A percentile compares a stretch with the other conserved stretches of the same genome.
Conservation (phyloP, 2,888 invertebrate species). For the Romanomermis culicivorax region DNA sequence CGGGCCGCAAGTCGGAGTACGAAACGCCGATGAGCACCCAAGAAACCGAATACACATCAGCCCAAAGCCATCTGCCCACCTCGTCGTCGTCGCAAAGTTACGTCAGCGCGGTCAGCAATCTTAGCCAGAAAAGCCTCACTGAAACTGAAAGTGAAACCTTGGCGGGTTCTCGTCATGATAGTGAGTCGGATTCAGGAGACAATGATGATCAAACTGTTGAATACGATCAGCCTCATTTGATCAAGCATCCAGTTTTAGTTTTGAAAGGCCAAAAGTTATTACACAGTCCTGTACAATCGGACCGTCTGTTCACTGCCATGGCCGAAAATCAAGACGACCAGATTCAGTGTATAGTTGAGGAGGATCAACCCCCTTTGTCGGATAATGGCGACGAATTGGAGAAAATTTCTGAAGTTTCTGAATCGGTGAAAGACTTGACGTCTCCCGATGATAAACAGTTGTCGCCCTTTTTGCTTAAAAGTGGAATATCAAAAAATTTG, state of each 20-base stretch:
- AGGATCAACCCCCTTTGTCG: conserved; percentile 10
- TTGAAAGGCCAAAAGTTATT: background rate
- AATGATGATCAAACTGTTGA: background rate
- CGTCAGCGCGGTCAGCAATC: background rate
- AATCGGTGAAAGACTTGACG: conserved; percentile 13
- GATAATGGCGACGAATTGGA: conserved; percentile 10
- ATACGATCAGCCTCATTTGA: background rate
- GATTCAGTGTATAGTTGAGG: conserved; percentile 8
- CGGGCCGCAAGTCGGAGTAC: background rate
- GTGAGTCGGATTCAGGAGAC: background rate
- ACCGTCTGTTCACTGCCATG: conserved; percentile 16
- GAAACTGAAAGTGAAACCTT: background rate
- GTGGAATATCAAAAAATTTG: too few species aligned
- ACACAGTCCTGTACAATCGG: conserved; percentile 18
- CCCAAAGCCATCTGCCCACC: background rate
- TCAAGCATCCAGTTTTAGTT: background rate
- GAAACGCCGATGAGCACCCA: conserved; percentile 14
- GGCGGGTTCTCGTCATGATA: background rate
- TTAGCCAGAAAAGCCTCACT: background rate
- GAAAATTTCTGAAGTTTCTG: conserved; percentile 9
- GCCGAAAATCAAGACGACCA: conserved; percentile 15
- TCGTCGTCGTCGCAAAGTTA: background rate
- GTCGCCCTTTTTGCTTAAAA: background rate
- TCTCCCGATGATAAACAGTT: conserved; percentile 13
- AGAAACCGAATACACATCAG: conserved; percentile 13